Base-by-base conservation (phyloP, 2,888 invertebrate genomes). In the Neoascia interrupta region DNA sequence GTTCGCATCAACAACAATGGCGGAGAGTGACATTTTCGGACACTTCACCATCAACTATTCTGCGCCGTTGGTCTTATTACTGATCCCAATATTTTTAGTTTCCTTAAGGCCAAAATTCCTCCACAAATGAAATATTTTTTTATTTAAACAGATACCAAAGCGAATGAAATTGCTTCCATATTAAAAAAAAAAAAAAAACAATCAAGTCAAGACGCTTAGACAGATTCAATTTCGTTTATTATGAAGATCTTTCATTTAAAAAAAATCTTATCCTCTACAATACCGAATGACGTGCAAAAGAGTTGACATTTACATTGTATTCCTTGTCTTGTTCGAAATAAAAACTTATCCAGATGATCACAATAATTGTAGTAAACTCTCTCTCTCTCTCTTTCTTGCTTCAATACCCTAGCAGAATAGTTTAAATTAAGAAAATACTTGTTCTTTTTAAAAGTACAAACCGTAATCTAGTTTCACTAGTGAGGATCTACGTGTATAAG, bases 381-480 rank as follows among this genome's bases (percentile, higher is more conserved):
- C 16, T 21, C 51, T 64, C n/a, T n/a, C n/a, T n/a, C n/a, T n/a
- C n/a, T n/a, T n/a, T 3, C 31, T n/a, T 31, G 8, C 31, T 31
- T 31, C 31, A 31, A 26, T 26, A 31, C 8, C 31, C 31, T 31
- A 4, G n/a, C 28, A 54, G 36, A 49, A 47, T 43, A 70, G 31
- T 31, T 51, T 76, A n/a, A n/a, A n/a, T n/a, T n/a, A 66, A 26
- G 58, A 72, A 72, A 76, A 64, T 76, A 76, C 45, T 72, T 43
- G 43, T 66, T 66, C 64, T 64, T 75, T 72, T 54, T 28, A 39
- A 72, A 72, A 76, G 75, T 58, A 76, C 76, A 64, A 54, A 76
- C 37, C 16, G 72, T 23, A 64, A n/a, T 41, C 76, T 76, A 76
- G 76, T 76, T 72, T 54, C 10, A 76, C 72, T 76, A 76, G 64